phyloP scores from a whole-genome alignment of 1,140 invertebrate genomes.

The Cylas formicarius region DNA sequence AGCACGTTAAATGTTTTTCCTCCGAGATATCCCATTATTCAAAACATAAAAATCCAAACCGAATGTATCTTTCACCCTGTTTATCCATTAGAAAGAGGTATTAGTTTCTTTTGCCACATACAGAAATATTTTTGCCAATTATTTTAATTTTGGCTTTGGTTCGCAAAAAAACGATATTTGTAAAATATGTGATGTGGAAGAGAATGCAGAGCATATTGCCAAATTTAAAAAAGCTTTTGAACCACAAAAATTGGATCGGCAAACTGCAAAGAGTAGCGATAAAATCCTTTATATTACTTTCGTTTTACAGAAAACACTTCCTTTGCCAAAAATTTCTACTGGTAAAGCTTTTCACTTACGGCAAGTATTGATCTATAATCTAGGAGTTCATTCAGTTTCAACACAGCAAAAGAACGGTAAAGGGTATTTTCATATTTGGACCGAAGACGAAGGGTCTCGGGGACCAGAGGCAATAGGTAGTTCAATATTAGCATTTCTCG shows the following conservation, averaged over 20 bases:
- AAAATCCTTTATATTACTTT: constrained; percentile 8
- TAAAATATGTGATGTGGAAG: constrained; percentile 1
- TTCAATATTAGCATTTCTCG: constrained; percentile 6
- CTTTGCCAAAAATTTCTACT: constrained; percentile 10
- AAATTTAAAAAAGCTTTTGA: constrained; percentile 8
- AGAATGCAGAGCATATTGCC: background rate
- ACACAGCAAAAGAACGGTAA: constrained; percentile 3
- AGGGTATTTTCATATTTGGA: constrained; percentile 1
- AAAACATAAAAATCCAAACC: too few relatives aligned
- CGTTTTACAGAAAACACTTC: constrained; percentile 6
- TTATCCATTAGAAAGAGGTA: constrained; percentile 11
- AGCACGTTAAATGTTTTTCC: constrained; percentile 3
- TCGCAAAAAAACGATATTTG: constrained; percentile 5
- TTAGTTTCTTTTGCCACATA: background rate
- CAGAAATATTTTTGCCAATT: too few relatives aligned
- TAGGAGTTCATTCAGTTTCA: constrained; percentile 5
- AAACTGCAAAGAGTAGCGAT: constrained; percentile 3
- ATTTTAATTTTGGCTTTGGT: constrained; percentile 8
- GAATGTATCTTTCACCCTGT: too few relatives aligned
- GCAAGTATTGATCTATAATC: constrained; percentile 6
- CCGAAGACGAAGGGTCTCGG: constrained; percentile 1
- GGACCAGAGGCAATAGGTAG: background rate
- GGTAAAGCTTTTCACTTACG: constrained; percentile 4
- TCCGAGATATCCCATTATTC: too few relatives aligned
- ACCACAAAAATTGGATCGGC: constrained; percentile 3